Evolutionary conservation across 2,888 invertebrate genomes (phyloP).

Genomic region (Ischnus inquisitorius): DNA sequence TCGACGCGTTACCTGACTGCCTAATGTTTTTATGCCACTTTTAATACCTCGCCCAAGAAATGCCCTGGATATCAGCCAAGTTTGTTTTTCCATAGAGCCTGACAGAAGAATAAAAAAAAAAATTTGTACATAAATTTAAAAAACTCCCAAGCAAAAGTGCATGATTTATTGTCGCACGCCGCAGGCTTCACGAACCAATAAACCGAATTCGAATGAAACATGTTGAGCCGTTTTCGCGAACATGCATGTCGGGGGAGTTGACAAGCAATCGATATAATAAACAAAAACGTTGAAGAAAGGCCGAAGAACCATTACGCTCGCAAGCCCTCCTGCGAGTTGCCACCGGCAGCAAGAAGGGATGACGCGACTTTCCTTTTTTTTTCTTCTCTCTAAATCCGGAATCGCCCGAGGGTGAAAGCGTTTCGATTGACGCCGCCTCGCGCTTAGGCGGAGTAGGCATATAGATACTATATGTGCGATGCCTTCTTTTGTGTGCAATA

Average conservation of each 20-base stretch:
- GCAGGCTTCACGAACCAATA: no score
- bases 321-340: conserved; percentile 19
- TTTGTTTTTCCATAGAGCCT: conserved; percentile 31
- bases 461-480: not conserved
- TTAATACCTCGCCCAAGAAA: conserved; percentile 13
- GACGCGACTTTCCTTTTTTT: conserved; percentile 26
- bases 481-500: not conserved
- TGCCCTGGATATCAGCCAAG: conserved; percentile 37
- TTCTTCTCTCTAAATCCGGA: conserved; percentile 11
- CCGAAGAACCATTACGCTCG: not conserved
- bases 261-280: not conserved
- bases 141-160: conserved; percentile 3
- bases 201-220: no score
- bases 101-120: conserved; percentile 17
- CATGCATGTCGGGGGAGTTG: no score
- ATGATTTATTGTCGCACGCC: no score
- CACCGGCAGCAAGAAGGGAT: conserved; percentile 14
- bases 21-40: conserved; percentile 2
- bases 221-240: no score
- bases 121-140: not conserved
- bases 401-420: conserved; percentile 27
- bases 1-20: not conserved
- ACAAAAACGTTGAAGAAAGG: not conserved
- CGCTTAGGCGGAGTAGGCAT: not conserved
- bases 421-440: conserved; percentile 21